Evolutionary conservation across 2,888 invertebrate species (phyloP).

Genomic region (Cheilosia soror): DNA sequence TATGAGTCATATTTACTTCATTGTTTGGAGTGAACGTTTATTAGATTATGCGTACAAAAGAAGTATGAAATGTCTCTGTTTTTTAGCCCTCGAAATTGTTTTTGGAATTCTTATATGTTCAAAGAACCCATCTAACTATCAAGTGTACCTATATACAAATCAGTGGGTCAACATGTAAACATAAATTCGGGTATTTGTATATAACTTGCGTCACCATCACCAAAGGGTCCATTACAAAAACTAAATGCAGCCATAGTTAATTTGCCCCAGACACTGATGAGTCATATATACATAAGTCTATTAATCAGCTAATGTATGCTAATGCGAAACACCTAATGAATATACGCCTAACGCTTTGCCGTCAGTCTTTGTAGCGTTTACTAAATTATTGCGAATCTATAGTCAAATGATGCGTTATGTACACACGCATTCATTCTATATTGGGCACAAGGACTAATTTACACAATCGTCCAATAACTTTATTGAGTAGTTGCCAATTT

Average conservation of each 20-base stretch:
- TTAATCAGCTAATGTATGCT: constrained; percentile 1
- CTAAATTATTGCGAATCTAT: neutral
- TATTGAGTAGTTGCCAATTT: constrained; percentile 42
- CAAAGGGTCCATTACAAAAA: neutral
- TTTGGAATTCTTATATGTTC: too few relatives aligned
- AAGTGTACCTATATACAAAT: too few relatives aligned
- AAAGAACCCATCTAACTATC: too few relatives aligned
- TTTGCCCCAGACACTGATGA: neutral
- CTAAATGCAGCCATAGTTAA: neutral
- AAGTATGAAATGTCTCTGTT: too few relatives aligned
- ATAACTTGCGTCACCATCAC: neutral
- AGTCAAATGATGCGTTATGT: neutral
- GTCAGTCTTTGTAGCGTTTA: neutral
- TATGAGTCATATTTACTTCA: constrained; percentile 34
- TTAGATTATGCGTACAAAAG: neutral
- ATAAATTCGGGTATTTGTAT: neutral
- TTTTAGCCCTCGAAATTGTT: too few relatives aligned
- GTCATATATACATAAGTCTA: neutral
- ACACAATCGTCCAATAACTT: constrained; percentile 48
- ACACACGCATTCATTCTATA: constrained; percentile 27
- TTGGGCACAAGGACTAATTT: constrained; percentile 41
- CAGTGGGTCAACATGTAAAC: too few relatives aligned
- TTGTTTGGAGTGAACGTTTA: neutral
- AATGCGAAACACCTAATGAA: neutral
- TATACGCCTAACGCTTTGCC: neutral